phyloP scores from a whole-genome alignment of 1,140 invertebrate species.

The Polyergus mexicanus region DNA sequence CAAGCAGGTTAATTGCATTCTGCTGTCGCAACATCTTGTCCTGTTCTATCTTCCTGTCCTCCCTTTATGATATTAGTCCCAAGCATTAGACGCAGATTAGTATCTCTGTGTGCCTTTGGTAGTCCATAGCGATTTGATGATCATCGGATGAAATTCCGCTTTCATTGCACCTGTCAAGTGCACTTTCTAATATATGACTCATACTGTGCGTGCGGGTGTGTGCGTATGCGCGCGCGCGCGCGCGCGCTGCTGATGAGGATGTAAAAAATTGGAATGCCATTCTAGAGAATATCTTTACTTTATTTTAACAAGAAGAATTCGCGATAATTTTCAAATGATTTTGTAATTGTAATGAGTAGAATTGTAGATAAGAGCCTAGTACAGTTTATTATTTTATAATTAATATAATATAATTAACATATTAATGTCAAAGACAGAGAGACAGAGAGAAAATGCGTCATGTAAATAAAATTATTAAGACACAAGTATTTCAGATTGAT shows the following conservation, averaged over 20 bases:
- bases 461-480: too few relatives aligned
- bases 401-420: too few relatives aligned
- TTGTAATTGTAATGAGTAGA: background rate
- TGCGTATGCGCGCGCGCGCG: too few relatives aligned
- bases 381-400: background rate
- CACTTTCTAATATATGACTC: conserved; percentile 55
- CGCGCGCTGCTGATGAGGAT: background rate
- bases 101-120: background rate
- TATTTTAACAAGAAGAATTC: background rate
- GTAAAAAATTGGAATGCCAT: conserved; percentile 28
- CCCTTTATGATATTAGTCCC: background rate
- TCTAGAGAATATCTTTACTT: conserved; percentile 11
- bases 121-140: background rate
- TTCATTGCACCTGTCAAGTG: conserved; percentile 22
- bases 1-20: conserved; percentile 25
- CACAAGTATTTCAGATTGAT: background rate
- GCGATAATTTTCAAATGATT: conserved; percentile 12
- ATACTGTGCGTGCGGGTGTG: too few relatives aligned
- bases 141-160: background rate
- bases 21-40: background rate
- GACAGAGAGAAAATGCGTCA: too few relatives aligned
- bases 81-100: background rate
- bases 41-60: background rate
- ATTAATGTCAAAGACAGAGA: too few relatives aligned
- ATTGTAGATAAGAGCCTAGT: background rate